Percentiles rank a stretch among this genome's conserved stretches.
Conservation (phyloP, 2,888 invertebrate genomes). For the Chrysolina haemoptera region DNA sequence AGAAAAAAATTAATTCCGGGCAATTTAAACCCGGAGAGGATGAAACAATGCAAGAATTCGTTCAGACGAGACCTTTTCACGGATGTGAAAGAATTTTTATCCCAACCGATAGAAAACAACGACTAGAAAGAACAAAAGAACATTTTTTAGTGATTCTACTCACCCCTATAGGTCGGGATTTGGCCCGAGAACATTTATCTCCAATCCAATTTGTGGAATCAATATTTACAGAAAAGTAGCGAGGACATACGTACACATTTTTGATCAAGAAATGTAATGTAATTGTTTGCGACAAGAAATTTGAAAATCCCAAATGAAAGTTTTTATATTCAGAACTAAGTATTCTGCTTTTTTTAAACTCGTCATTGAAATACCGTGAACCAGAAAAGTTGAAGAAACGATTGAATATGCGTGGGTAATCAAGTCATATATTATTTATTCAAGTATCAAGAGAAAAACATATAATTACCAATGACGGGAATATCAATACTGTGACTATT, state of each 20-base stretch:
- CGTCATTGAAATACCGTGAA: not conserved
- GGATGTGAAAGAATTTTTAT: conserved; percentile 8
- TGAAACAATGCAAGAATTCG: conserved; percentile 18
- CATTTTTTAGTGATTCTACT: not conserved
- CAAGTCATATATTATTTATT: no score
- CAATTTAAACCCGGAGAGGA: conserved; percentile 18
- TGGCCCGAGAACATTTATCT: not conserved
- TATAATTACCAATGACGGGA: no score
- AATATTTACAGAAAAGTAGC: conserved; percentile 1
- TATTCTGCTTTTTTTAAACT: no score
- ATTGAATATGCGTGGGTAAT: no score
- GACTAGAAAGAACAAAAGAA: conserved; percentile 1
- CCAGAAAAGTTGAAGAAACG: not conserved
- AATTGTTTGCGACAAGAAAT: not conserved
- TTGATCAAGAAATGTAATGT: not conserved
- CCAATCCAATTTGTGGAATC: conserved; percentile 8
- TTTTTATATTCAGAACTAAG: no score
- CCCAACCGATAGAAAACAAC: not conserved
- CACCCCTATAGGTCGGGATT: conserved; percentile 8
- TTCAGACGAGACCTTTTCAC: conserved; percentile 1
- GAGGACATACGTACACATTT: not conserved
- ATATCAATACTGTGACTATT: no score
- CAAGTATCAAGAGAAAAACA: no score
- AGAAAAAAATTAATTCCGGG: conserved; percentile 13
- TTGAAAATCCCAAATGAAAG: not conserved